A percentile compares a stretch with the other conserved stretches of the same genome.
Evolutionary conservation across 2,113 vertebrate genomes (phyloP).

Genomic region (Mus pahari): DNA sequence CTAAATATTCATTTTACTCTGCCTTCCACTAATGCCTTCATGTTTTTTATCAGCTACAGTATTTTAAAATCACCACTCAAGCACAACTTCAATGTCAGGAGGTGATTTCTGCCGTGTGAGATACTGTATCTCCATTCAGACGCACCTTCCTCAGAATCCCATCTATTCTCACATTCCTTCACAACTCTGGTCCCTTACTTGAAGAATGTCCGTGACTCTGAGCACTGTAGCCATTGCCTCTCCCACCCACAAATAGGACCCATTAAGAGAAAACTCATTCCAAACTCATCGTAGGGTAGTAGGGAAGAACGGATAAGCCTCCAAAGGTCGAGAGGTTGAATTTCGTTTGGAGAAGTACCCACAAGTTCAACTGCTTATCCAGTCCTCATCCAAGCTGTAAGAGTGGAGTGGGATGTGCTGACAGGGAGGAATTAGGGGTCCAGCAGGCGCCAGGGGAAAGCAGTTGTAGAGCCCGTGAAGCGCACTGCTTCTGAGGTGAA

Average conservation of each 20-base stretch:
- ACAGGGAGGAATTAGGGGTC: conserved; percentile 80
- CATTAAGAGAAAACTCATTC: conserved; percentile 77
- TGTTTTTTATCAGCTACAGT: conserved; percentile 34
- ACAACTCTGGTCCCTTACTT: conserved; percentile 71
- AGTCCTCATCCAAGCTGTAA: conserved; percentile 76
- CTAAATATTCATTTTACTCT: background rate
- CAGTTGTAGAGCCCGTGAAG: background rate
- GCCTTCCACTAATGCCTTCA: background rate
- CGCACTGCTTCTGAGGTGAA: conserved; percentile 34
- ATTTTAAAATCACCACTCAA: conserved; percentile 59
- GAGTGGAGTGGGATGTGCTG: conserved; percentile 77
- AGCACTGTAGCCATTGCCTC: conserved; percentile 45
- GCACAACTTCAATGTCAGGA: conserved; percentile 45
- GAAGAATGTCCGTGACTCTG: conserved; percentile 59
- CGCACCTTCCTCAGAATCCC: conserved; percentile 24
- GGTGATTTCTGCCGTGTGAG: conserved; percentile 49
- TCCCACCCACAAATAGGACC: conserved; percentile 81
- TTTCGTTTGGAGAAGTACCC: conserved; percentile 76
- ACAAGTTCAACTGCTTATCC: conserved; percentile 79
- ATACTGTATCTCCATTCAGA: conserved; percentile 64
- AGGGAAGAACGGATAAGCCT: conserved; percentile 71
- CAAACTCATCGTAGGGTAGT: conserved; percentile 63
- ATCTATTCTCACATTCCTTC: conserved; percentile 67
- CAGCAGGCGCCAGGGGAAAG: conserved; percentile 63
- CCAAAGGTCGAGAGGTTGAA: conserved; percentile 80